A percentile compares a stretch with the other conserved stretches of the same genome.
Conservation (phyloP, 2,113 vertebrate species). For the Taurulus bubalis region DNA sequence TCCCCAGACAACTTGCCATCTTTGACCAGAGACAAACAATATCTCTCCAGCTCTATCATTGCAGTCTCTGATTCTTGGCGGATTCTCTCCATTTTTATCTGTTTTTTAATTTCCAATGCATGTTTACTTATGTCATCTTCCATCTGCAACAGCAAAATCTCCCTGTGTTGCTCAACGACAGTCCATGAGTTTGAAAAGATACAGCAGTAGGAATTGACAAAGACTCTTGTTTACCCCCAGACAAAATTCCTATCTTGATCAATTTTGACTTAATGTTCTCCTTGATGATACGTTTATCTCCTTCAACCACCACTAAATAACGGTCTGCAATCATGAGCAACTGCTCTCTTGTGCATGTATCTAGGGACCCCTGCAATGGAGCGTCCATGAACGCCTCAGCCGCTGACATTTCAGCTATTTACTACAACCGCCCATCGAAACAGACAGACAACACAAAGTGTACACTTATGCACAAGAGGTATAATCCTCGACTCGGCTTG, state of each 20-base stretch:
- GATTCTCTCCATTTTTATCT: no score
- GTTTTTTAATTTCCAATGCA: no score
- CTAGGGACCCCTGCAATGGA: background rate
- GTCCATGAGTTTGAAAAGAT: background rate
- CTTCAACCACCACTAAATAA: no score
- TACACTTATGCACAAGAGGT: background rate
- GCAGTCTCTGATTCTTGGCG: no score
- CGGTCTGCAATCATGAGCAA: background rate
- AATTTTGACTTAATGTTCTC: background rate
- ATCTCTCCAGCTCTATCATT: no score
- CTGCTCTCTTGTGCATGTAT: background rate
- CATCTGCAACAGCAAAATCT: background rate
- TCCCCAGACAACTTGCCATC: no score
- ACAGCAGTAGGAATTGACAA: background rate
- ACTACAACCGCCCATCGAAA: background rate
- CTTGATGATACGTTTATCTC: no score
- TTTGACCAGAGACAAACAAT: no score
- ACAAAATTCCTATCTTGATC: background rate
- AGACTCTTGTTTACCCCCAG: background rate
- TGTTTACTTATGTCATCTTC: no score
- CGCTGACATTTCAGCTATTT: background rate
- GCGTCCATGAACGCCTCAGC: background rate
- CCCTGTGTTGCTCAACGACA: background rate
- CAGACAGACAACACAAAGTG: background rate
- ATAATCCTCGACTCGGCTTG: background rate